These are phyloP conservation scores for Hippopotamus amphibius DNA, from an alignment of 2,113 vertebrate species.

Conservation along the genomic window DNA sequence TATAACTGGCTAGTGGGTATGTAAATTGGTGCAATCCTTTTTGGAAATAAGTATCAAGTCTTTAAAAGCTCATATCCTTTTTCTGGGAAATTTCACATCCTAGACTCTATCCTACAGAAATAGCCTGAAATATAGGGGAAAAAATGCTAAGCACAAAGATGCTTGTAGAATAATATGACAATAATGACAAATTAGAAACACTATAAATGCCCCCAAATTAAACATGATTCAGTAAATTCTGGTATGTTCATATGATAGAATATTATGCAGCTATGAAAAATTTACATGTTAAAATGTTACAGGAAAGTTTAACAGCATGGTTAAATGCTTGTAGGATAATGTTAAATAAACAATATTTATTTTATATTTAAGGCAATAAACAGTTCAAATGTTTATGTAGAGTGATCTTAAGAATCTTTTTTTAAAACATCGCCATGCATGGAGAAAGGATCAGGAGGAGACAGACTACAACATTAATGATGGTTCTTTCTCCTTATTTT, in stretches of 20 bases:
- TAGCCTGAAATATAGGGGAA: not conserved
- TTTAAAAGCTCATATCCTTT: conserved; percentile 13
- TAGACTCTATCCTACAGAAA: not conserved
- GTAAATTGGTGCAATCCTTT: not conserved
- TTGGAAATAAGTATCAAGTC: not conserved
- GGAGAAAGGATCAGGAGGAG: not conserved
- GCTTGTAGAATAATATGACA: not conserved
- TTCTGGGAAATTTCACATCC: conserved; percentile 5
- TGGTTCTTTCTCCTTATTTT: not conserved
- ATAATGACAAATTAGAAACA: conserved; percentile 44
- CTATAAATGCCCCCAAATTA: not conserved
- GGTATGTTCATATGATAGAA: not conserved
- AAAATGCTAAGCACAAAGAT: not conserved
- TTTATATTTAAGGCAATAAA: not conserved
- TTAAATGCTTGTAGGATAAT: not conserved
- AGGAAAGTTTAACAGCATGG: not conserved
- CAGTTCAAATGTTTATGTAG: not conserved
- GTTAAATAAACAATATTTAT: not conserved
- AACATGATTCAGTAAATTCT: not conserved
- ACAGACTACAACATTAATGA: not conserved
- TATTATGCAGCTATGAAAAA: not conserved
- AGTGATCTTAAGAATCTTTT: not conserved
- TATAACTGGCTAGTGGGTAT: not conserved
- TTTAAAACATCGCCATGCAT: not conserved
- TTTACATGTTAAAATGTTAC: not conserved